Conservation (phyloP, 2,113 vertebrate genomes). For the Sapajus apella region DNA sequence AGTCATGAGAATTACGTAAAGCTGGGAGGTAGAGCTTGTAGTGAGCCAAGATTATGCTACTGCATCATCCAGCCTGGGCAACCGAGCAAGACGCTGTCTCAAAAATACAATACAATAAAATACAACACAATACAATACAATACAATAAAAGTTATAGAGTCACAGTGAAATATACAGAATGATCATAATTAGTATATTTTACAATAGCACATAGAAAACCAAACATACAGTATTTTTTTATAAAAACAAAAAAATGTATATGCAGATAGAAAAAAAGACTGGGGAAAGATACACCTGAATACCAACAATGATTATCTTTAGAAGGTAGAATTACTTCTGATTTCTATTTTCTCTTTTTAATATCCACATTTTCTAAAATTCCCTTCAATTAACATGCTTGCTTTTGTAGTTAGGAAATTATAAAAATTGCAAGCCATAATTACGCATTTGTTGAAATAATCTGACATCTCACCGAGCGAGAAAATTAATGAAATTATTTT, state of each 20-base stretch:
- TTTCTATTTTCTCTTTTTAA: not conserved
- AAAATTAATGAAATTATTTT: conserved; percentile 29
- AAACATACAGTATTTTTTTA: not conserved
- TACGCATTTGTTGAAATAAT: conserved; percentile 29
- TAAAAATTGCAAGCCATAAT: conserved; percentile 30
- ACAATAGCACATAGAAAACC: not conserved
- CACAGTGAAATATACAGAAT: not conserved
- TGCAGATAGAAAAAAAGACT: not conserved
- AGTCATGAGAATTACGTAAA: no score
- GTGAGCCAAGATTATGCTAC: no score
- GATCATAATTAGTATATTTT: not conserved
- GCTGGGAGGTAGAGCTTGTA: no score
- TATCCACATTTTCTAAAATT: conserved; percentile 42
- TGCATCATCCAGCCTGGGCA: no score
- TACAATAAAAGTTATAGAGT: no score
- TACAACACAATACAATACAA: no score
- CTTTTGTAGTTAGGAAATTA: conserved; percentile 37
- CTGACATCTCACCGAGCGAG: not conserved
- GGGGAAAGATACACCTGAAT: not conserved
- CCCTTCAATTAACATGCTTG: conserved; percentile 1
- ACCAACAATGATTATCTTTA: not conserved
- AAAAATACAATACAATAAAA: no score
- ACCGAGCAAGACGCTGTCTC: no score
- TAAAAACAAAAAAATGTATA: not conserved
- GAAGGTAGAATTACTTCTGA: not conserved